Conservation (phyloP, 2,113 vertebrate genomes). For the western clawed frog (Xenopus tropicalis) region UCB_Xtro_10.0 CM004449.2:113341501-113342000, state of each 20-base stretch:
- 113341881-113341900: not conserved
- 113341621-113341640: too few species aligned
- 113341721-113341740: slow-evolving; percentile 89
- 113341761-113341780: slow-evolving; percentile 91
- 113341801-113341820: slow-evolving; percentile 92
- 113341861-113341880: slow-evolving; percentile 94
- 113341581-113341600: too few species aligned
- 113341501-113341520: too few species aligned
- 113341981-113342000: slow-evolving; percentile 93
- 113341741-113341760: slow-evolving; percentile 89
- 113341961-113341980: slow-evolving; percentile 80
- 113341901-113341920: not conserved
- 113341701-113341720: slow-evolving; percentile 85
- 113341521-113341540: too few species aligned
- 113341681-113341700: too few species aligned
- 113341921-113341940: not conserved
- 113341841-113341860: slow-evolving; percentile 78
- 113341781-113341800: slow-evolving; percentile 87
- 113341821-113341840: slow-evolving; percentile 91
- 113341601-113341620: too few species aligned
- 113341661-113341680: too few species aligned
- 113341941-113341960: not conserved
- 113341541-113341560: too few species aligned
- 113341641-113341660: too few species aligned
- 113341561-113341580: too few species aligned